phyloP scores from a whole-genome alignment of 2,797 vertebrate genomes.

The Mormyrus hasselquistii region DNA sequence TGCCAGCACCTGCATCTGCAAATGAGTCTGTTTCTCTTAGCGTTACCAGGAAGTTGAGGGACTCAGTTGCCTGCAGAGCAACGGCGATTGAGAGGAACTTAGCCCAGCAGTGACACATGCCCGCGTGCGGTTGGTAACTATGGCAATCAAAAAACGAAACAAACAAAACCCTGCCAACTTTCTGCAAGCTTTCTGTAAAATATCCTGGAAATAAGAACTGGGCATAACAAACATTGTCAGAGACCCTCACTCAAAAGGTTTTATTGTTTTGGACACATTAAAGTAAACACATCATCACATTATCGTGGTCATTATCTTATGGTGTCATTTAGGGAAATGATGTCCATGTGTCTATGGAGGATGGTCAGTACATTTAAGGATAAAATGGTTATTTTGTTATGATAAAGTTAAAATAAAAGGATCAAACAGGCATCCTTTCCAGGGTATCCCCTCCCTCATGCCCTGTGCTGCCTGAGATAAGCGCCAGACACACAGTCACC shows the following conservation, averaged over 20 bases:
- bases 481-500: not conserved
- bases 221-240: not conserved
- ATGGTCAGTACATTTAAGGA: not conserved
- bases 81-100: slow-evolving; percentile 27
- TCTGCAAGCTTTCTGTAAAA: not conserved
- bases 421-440: not conserved
- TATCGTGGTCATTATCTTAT: not conserved
- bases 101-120: not conserved
- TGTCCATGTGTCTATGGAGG: not conserved
- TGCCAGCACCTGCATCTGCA: not conserved
- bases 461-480: not conserved
- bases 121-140: slow-evolving; percentile 27
- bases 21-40: not conserved
- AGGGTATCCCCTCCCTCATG: not conserved
- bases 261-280: not conserved
- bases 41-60: not conserved
- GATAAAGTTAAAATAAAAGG: not conserved
- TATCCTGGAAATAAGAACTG: not conserved
- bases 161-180: slow-evolving; percentile 27
- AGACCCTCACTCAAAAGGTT: not conserved
- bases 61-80: slow-evolving; percentile 26
- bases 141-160: slow-evolving; percentile 35
- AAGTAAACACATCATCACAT: not conserved
- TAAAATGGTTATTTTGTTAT: not conserved
- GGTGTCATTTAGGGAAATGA: not conserved